Base-by-base conservation (phyloP, 2,797 vertebrate genomes). In the Hippocampus kuda region DNA sequence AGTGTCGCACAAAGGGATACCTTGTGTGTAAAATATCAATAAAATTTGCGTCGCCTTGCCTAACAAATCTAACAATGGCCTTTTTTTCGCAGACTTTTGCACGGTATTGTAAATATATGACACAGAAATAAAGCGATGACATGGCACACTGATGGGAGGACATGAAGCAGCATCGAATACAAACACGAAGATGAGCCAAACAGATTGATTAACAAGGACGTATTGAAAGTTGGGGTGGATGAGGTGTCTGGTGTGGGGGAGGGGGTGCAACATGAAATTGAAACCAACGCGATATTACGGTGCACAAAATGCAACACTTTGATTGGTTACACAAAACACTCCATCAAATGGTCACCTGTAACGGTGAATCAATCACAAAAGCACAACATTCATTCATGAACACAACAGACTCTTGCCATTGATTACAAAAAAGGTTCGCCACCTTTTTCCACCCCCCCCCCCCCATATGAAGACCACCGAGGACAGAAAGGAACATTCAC, bases 351-450 rank as follows among this genome's bases (percentile, higher is more conserved):
- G 72, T 80, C 72, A 77, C 15, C 56, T 54, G 73, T 75, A 68
- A 78, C 51, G 67, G 64, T 69, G 30, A 78, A 74, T 69, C 74
- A 69, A 68, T 65, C 73, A 80, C 75, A 83, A 80, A 82, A 79
- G 71, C 73, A 81, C 80, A 81, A 77, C 84, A 87, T 79, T 84
- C 83, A 88, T 82, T 85, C 88, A 85, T 86, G 81, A 87, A 86
- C 73, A 78, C 59, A 78, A 61, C 80, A 75, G 67, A 82, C 70
- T 65, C 66, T 75, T 78, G 74, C 81, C 75, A 79, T 26, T 69
- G 70, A 81, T 84, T 59, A 73, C 75, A 81, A 84, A 86, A 89
- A 88, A 85, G 82, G 80, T 78, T 71, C 68, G 59, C 30, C 22
- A 69, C 81, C 83, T 83, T 85, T 85, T 82, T 79, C 18, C 62